These are phyloP conservation scores for Lota lota DNA, from an alignment of 2,113 vertebrate genomes.

Conservation along the genomic window DNA sequence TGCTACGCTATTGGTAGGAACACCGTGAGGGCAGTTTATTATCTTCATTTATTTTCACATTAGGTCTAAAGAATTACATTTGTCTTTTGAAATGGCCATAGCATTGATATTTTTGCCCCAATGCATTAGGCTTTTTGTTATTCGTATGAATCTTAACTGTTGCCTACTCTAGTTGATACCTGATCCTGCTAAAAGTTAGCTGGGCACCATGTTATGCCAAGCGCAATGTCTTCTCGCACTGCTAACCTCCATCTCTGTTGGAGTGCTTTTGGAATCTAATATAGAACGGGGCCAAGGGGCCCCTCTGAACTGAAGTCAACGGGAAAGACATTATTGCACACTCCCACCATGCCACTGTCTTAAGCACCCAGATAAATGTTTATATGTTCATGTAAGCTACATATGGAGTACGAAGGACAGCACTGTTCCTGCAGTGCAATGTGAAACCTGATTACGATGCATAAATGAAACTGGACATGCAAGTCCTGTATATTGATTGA, in stretches of 20 bases:
- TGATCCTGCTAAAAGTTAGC: slow-evolving; percentile 21
- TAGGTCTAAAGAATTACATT: slow-evolving; percentile 23
- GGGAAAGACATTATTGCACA: slow-evolving; percentile 75
- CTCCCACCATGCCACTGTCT: slow-evolving; percentile 60
- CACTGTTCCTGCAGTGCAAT: slow-evolving; percentile 72
- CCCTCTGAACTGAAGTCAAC: slow-evolving; percentile 31
- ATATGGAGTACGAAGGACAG: slow-evolving; percentile 30
- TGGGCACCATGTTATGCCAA: slow-evolving; percentile 27
- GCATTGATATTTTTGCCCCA: too few species aligned
- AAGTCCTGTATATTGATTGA: slow-evolving; percentile 42
- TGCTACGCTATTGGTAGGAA: background rate
- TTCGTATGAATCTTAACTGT: slow-evolving; percentile 43
- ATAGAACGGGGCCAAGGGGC: slow-evolving; percentile 26
- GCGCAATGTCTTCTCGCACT: background rate
- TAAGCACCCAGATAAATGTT: slow-evolving; percentile 49
- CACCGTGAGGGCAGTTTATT: slow-evolving; percentile 21
- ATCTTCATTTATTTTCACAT: background rate
- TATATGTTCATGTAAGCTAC: slow-evolving; percentile 27
- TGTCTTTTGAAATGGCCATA: slow-evolving; percentile 27
- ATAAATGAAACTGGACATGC: slow-evolving; percentile 29
- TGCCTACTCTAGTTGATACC: slow-evolving; percentile 26
- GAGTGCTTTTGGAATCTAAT: slow-evolving; percentile 52
- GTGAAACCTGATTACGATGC: slow-evolving; percentile 21
- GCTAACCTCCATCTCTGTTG: slow-evolving; percentile 32
- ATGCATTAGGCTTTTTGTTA: slow-evolving; percentile 19